Conservation (phyloP, 2,797 vertebrate genomes). For the Anguilla megastoma region DNA sequence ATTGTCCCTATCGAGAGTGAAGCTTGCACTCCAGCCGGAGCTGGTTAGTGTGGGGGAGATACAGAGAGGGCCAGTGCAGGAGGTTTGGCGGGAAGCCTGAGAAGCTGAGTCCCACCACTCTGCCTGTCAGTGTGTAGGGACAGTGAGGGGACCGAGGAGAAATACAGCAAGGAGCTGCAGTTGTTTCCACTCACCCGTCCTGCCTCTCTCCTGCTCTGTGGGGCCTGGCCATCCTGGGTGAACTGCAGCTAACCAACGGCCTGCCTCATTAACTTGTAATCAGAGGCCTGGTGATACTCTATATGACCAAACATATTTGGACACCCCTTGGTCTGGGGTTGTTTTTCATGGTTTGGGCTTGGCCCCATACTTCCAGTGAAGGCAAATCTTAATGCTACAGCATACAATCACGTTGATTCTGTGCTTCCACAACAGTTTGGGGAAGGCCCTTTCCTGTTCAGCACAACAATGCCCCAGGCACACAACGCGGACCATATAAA, state of each 20-base stretch:
- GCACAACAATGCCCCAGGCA: too few species aligned
- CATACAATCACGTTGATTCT: too few species aligned
- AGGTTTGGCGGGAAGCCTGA: neutral
- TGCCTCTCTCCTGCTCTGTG: constrained; percentile 45
- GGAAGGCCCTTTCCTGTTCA: too few species aligned
- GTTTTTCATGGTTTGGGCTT: too few species aligned
- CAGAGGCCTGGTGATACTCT: constrained; percentile 52
- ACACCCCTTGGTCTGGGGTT: too few species aligned
- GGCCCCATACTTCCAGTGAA: too few species aligned
- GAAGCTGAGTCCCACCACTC: constrained; percentile 43
- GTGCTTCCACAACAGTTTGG: too few species aligned
- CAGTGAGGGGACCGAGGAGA: neutral
- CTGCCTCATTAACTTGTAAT: constrained; percentile 60
- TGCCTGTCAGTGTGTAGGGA: constrained; percentile 34
- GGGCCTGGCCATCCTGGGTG: constrained; percentile 31
- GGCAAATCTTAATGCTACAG: too few species aligned
- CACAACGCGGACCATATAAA: too few species aligned
- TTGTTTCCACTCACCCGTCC: constrained; percentile 73
- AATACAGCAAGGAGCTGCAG: constrained; percentile 58
- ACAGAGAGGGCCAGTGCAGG: neutral
- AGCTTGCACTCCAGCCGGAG: neutral
- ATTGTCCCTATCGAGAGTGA: neutral
- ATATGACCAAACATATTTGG: too few species aligned
- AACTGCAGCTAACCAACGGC: constrained; percentile 28
- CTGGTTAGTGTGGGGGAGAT: neutral